Base-by-base conservation (phyloP, 2,797 vertebrate species). In the Lateolabrax maculatus region DNA sequence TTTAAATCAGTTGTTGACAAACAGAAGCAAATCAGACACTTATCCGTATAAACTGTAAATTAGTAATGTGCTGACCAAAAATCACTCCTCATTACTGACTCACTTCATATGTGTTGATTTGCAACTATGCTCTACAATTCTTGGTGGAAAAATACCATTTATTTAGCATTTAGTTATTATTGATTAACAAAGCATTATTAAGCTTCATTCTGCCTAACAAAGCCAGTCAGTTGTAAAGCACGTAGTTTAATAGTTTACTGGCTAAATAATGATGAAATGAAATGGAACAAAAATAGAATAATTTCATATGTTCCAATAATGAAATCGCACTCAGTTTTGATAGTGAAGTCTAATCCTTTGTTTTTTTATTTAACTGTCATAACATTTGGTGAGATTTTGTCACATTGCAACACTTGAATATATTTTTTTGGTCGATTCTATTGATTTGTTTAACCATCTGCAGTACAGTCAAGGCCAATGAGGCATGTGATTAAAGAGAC, bases 41-140 rank as follows among this genome's bases (percentile, higher is more conserved):
- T 74, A 41, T 80, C 68, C 49, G 39, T 43, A 43, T 58, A 75
- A 79, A 67, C 8, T 69, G 60, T 79, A 34, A 84, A 78, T 81
- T 70, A 71, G 77, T 57, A 75, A 84, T 68, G 48, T 23, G 9
- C 25, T 69, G 66, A 72, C 73, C 64, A 68, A 53, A 81, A n/a
- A 72, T 63, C 74, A 52, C 37, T 52, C 16, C 15, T 44, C 56
- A 34, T 27, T 27, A n/a, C 31, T 72, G 57, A 25, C 63, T 77
- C 52, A 15, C 44, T 77, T 56, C 62, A 52, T 49, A 27, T 8
- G 52, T 37, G 87, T 88, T 89, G 78, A 87, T 84, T 75, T 85
- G 89, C 83, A 89, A 92, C 87, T 65, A 46, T 23, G 27, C 29
- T 51, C 16, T 70, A 23, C 36, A 53, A 36, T 52, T 34, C 37